A percentile compares a stretch with the other conserved stretches of the same genome.
Evolutionary conservation across 2,113 vertebrate species (phyloP).

Genomic region (Coryphaenoides rupestris): DNA sequence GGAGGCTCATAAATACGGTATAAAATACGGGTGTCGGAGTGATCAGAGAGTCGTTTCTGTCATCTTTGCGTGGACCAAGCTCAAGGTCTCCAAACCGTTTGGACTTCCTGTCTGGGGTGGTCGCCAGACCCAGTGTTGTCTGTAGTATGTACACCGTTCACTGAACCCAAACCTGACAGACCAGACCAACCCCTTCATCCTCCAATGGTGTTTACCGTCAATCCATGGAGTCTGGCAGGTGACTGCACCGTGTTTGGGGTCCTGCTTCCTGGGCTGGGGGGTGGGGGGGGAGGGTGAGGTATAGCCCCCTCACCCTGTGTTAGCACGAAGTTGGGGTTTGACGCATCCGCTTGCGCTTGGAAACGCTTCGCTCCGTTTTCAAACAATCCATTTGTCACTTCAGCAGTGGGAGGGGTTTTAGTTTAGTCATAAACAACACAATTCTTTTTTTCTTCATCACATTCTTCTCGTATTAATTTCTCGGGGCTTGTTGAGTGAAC

Average conservation of each 20-base stretch:
- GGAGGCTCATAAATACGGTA: no score
- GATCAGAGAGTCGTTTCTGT: background rate
- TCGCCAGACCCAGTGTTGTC: constrained; percentile 15
- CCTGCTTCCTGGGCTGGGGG: background rate
- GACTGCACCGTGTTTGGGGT: constrained; percentile 22
- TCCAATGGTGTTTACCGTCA: constrained; percentile 39
- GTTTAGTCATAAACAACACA: background rate
- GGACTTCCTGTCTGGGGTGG: constrained; percentile 43
- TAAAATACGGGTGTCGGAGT: no score
- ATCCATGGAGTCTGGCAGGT: constrained; percentile 37
- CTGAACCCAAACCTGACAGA: constrained; percentile 5
- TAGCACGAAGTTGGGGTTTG: no score
- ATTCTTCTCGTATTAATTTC: background rate
- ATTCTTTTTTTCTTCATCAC: background rate
- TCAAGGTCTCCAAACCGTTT: constrained; percentile 2
- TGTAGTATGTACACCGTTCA: constrained; percentile 21
- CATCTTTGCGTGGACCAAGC: constrained; percentile 14
- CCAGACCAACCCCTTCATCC: constrained; percentile 21
- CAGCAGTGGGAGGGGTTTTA: background rate
- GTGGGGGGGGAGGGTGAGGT: no score
- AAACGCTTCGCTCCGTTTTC: background rate
- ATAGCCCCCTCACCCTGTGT: no score
- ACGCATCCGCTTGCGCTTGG: background rate
- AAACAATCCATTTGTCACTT: background rate
- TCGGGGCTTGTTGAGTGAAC: background rate